Conservation (phyloP, 2,113 vertebrate species). For the Centropus bengalensis region DNA sequence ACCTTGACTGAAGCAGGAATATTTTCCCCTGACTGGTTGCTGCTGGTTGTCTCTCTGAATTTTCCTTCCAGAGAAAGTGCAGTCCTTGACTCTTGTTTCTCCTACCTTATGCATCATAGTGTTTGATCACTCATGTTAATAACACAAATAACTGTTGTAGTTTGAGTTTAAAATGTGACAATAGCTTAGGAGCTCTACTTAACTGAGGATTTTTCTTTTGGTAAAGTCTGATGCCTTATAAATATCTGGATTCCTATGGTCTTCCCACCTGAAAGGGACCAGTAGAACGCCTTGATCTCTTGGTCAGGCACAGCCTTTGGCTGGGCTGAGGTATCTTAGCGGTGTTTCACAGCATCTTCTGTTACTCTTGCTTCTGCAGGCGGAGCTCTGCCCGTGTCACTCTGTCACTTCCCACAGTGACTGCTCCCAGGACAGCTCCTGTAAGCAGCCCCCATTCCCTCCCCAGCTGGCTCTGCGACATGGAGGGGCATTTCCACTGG, state of each 20-base stretch:
- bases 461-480: not conserved
- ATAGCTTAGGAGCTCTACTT: not conserved
- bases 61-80: not conserved
- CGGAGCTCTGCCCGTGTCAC: not conserved
- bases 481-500: not conserved
- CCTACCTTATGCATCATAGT: not conserved
- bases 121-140: not conserved
- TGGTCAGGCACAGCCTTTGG: not conserved
- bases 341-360: not conserved
- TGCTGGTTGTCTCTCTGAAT: not conserved
- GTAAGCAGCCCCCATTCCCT: not conserved
- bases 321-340: not conserved
- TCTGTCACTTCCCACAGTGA: not conserved
- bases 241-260: not conserved
- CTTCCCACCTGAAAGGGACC: not conserved
- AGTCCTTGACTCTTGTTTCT: not conserved
- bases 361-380: not conserved
- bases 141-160: not conserved
- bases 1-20: not conserved
- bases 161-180: too few relatives aligned
- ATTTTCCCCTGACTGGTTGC: not conserved
- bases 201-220: not conserved
- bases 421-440: not conserved
- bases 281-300: not conserved
- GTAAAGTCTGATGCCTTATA: not conserved